Conservation (phyloP, 2,797 vertebrate genomes). For the Chaetophractus vellerosus region DNA sequence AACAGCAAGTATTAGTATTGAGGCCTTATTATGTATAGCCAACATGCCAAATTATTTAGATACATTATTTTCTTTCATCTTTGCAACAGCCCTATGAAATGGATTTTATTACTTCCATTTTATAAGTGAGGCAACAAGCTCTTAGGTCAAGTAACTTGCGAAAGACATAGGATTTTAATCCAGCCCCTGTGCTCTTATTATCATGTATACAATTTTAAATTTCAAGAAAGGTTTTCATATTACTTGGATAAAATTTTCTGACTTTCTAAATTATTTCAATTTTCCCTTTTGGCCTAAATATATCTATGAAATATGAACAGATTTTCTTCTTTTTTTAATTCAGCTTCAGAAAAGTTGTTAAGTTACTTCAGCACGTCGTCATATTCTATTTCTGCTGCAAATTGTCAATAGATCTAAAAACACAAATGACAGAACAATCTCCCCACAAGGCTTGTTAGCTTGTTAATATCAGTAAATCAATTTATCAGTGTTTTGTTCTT, state of each 20-base stretch:
- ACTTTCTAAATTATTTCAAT: slow-evolving; percentile 39
- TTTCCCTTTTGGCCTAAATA: not conserved
- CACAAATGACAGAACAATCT: not conserved
- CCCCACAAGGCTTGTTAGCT: slow-evolving; percentile 38
- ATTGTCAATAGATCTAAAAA: slow-evolving; percentile 63
- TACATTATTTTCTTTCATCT: not conserved
- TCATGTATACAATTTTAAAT: slow-evolving; percentile 9
- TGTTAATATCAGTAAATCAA: slow-evolving; percentile 67
- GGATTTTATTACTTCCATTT: slow-evolving; percentile 32
- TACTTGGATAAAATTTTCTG: not conserved
- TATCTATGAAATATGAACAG: not conserved
- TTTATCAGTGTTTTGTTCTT: slow-evolving; percentile 63
- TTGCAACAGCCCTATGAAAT: not conserved
- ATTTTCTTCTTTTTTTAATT: not conserved
- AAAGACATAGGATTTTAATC: slow-evolving; percentile 23
- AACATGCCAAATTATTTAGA: not conserved
- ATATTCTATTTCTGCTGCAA: slow-evolving; percentile 49
- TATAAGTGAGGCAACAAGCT: not conserved
- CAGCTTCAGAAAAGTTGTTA: not conserved
- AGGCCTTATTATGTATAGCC: not conserved
- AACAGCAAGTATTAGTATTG: not conserved
- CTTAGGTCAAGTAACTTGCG: slow-evolving; percentile 32
- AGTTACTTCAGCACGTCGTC: not conserved
- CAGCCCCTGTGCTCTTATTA: not conserved
- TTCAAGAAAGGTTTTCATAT: not conserved